Evolutionary conservation across 2,888 invertebrate genomes (phyloP).

Genomic region (Oxyteleia sp.): DNA sequence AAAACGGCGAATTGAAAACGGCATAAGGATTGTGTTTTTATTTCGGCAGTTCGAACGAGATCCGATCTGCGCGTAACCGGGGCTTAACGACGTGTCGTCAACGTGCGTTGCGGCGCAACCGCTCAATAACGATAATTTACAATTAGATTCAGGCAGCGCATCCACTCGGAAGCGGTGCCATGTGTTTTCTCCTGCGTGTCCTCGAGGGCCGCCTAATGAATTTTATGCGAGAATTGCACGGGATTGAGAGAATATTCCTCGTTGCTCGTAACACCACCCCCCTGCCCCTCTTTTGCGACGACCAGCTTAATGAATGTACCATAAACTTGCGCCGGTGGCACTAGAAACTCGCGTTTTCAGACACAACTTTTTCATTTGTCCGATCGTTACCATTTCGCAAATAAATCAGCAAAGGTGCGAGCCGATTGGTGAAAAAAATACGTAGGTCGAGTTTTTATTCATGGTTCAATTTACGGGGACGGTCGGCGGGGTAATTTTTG

Average conservation of each 20-base stretch:
- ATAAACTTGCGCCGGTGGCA: slow-evolving; percentile 53
- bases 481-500: too few relatives aligned
- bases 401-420: slow-evolving; percentile 17
- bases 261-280: slow-evolving; percentile 54
- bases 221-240: slow-evolving; percentile 61
- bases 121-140: slow-evolving; percentile 67
- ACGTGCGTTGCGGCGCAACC: slow-evolving; percentile 27
- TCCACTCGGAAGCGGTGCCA: slow-evolving; percentile 53
- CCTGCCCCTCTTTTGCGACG: slow-evolving; percentile 50
- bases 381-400: slow-evolving; percentile 21
- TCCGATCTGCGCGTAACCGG: slow-evolving; percentile 12
- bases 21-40: slow-evolving; percentile 34
- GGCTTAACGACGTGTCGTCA: slow-evolving; percentile 53
- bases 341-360: slow-evolving; percentile 46
- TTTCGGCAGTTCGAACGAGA: slow-evolving; percentile 19
- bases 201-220: slow-evolving; percentile 59
- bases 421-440: neutral
- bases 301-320: slow-evolving; percentile 50
- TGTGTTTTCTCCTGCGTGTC: slow-evolving; percentile 41
- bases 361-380: slow-evolving; percentile 14
- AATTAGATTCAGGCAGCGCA: slow-evolving; percentile 62
- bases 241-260: slow-evolving; percentile 56
- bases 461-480: too few relatives aligned
- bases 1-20: slow-evolving; percentile 38
- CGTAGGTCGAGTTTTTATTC: neutral